These are phyloP conservation scores for Triops longicaudatus DNA, from an alignment of 1,140 invertebrate species.

Conservation along the genomic window DNA sequence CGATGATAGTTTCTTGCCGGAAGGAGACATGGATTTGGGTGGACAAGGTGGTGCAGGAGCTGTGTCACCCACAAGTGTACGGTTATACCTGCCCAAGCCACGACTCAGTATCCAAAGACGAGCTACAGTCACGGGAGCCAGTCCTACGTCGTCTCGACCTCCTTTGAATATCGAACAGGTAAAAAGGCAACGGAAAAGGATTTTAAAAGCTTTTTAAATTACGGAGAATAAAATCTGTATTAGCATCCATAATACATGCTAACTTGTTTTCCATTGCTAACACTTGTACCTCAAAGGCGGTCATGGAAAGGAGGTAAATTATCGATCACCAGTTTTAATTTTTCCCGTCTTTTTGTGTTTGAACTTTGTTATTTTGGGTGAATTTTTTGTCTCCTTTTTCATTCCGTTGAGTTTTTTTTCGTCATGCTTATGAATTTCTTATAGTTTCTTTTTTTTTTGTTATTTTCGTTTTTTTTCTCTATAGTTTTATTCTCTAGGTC, in stretches of 20 bases:
- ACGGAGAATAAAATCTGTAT: not conserved
- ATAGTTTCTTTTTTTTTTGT: not conserved
- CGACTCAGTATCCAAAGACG: conserved; percentile 63
- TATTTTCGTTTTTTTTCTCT: not conserved
- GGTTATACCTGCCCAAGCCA: conserved; percentile 65
- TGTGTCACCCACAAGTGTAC: conserved; percentile 40
- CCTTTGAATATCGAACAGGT: conserved; percentile 58
- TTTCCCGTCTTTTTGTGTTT: not conserved
- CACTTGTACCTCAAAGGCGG: conserved; percentile 10
- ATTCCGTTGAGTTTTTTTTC: conserved; percentile 22
- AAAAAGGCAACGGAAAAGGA: conserved; percentile 19
- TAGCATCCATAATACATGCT: not conserved
- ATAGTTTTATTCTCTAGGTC: not conserved
- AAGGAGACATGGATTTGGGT: conserved; percentile 23
- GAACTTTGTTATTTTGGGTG: not conserved
- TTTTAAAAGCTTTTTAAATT: not conserved
- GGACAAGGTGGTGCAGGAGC: conserved; percentile 28
- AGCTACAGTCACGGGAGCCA: conserved; percentile 78
- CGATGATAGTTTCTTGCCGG: conserved; percentile 36
- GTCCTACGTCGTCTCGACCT: conserved; percentile 56
- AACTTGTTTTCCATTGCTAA: conserved; percentile 15
- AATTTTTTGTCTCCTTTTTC: conserved; percentile 8
- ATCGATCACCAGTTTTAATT: not conserved
- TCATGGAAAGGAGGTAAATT: conserved; percentile 19
- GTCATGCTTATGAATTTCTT: too few species aligned